phyloP scores from a whole-genome alignment of 92 coral and sea anemone genomes.

The Pocillopora meandrina region DNA sequence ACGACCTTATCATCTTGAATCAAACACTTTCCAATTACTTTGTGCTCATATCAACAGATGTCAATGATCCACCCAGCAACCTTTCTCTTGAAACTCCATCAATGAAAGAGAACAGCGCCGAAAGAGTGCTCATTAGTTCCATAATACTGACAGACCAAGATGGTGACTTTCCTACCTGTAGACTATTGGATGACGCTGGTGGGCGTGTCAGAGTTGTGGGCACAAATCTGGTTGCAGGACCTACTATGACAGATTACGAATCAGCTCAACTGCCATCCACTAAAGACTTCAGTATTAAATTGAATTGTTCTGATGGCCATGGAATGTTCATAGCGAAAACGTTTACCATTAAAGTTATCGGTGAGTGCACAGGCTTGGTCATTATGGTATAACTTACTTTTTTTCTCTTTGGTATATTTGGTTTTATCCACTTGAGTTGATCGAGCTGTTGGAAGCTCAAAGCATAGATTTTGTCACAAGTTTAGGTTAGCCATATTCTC shows the following conservation, averaged over 20 bases:
- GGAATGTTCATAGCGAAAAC: constrained; percentile 56
- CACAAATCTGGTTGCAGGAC: constrained; percentile 74
- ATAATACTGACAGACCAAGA: constrained; percentile 79
- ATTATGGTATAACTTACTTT: no score
- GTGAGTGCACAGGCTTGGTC: constrained; percentile 42
- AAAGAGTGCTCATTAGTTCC: constrained; percentile 62
- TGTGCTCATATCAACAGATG: constrained; percentile 46
- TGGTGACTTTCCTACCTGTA: constrained; percentile 67
- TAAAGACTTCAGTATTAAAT: constrained; percentile 49
- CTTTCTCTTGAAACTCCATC: constrained; percentile 60
- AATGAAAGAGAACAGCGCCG: constrained; percentile 70
- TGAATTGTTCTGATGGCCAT: constrained; percentile 81
- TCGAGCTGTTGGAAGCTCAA: no score
- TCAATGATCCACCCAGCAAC: constrained; percentile 89
- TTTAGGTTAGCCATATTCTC: no score
- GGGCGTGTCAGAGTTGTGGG: constrained; percentile 61
- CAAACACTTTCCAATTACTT: no score
- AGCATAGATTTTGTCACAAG: no score
- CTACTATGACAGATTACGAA: constrained; percentile 79
- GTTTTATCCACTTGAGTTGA: no score
- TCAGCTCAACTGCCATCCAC: constrained; percentile 34
- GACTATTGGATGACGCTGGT: constrained; percentile 65
- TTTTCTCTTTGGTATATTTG: no score
- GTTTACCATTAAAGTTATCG: constrained; percentile 59
- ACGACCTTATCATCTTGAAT: no score